Base-by-base conservation (phyloP, 1,140 invertebrate species). In the Mactra quadrangularis region DNA sequence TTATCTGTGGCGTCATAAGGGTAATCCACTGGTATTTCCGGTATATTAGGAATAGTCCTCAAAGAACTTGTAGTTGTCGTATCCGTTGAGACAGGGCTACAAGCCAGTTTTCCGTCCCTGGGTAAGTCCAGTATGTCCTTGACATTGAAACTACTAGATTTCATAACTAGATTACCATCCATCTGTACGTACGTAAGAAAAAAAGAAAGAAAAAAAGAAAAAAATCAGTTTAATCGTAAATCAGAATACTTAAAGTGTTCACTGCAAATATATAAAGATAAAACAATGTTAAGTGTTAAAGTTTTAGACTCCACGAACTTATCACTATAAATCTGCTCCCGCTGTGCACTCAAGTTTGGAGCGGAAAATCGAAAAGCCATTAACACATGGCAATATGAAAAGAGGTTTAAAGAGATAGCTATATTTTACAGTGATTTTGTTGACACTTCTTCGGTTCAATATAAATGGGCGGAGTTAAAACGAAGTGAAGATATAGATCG, bases 41-140 rank as follows among this genome's bases (percentile, higher is more conserved):
- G 78, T 50, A 86, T 70, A 53, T 85, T 84, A 27, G 87, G 75
- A 50, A 87, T 84, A 38, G 85, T 77, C 41, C 75, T 41, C 45
- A 87, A 45, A 55, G 86, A 53, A 3, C 74, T 66, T 70, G 83
- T 78, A 13, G 82, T 83, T 13, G 82, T 76, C 11, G 74, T 74
- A 17, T 64, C 79, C 25, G 70, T 81, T n/a, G 85, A 71, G 3
- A 84, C 86, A 6, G 79, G 84, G 60, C 76, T 87, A 62, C 84
- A 89, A 38, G 59, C 82, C 50, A 84, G 50, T 64, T 88, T 87
- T 22, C 85, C 85, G 70, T 88, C 89, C 17, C 89, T 90, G 17
- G 89, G 91, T 41, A 91, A 82, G 64, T 92, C 90, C 82, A 92
- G 83, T n/a, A 92, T 87, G 74, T 90, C 89, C 85, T 91, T 92